Percentiles rank a stretch among this genome's conserved stretches.
Evolutionary conservation across 1,140 invertebrate genomes (phyloP).

Genomic region (Aphelenchoides avenae): DNA sequence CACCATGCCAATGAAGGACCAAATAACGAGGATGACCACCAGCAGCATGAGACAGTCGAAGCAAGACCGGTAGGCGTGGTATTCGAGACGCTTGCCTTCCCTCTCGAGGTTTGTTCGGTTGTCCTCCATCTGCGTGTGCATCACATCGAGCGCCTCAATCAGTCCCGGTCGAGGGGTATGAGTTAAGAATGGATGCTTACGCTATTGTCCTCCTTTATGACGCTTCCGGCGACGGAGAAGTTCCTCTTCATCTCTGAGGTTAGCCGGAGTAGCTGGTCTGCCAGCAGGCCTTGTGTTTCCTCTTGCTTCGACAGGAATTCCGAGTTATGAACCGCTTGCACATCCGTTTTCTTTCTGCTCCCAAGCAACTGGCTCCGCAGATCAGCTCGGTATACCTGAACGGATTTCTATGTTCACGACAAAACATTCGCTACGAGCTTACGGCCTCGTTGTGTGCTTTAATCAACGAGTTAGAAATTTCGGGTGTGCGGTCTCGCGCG

Average conservation of each 20-base stretch:
- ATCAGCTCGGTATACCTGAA: slow-evolving; percentile 42
- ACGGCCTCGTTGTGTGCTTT: slow-evolving; percentile 11
- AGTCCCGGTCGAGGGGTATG: no score
- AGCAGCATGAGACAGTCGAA: slow-evolving; percentile 52
- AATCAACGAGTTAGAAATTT: slow-evolving; percentile 29
- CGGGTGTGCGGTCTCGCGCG: no score
- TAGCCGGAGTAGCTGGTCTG: slow-evolving; percentile 46
- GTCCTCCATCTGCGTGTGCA: slow-evolving; percentile 38
- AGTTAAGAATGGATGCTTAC: slow-evolving; percentile 6
- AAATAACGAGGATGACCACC: slow-evolving; percentile 47
- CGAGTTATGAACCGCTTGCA: slow-evolving; percentile 15
- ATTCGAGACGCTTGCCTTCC: slow-evolving; percentile 42
- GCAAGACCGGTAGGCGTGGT: slow-evolving; percentile 55
- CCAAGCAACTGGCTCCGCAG: slow-evolving; percentile 40
- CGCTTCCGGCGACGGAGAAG: slow-evolving; percentile 47
- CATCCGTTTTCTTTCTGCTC: slow-evolving; percentile 1
- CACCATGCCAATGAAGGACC: slow-evolving; percentile 53
- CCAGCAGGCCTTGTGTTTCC: slow-evolving; percentile 34
- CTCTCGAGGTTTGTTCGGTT: slow-evolving; percentile 40
- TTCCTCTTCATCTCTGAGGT: slow-evolving; percentile 50
- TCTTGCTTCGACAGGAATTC: slow-evolving; percentile 27
- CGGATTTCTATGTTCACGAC: not conserved
- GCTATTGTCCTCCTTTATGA: slow-evolving; percentile 54
- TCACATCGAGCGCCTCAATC: slow-evolving; percentile 33
- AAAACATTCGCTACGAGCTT: not conserved